Evolutionary conservation across 2,113 vertebrate genomes (phyloP), one percentile per base, ranked within the genome.

Genomic region (Callipepla squamata): DNA sequence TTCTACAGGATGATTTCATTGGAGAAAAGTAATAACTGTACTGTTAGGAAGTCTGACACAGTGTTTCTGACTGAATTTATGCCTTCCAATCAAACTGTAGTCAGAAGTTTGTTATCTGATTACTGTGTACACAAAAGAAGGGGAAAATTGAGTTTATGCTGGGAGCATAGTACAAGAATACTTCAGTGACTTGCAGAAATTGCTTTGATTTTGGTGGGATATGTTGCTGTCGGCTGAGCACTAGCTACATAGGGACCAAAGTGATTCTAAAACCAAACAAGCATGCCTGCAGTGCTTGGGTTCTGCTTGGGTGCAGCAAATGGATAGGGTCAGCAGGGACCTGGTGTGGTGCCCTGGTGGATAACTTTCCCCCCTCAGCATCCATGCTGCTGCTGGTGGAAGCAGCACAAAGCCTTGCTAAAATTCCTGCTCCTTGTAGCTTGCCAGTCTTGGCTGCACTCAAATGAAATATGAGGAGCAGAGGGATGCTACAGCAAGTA

Each of bases 321-420:
- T 1, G 25, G 36, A 2, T 5, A 6, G 74, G 77, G n/a, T 30
- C 30, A 26, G 40, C 4, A 80, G 42, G n/a, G 40, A 25, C 7
- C 19, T 88, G 55, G 57, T 57, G 28, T 12, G 1, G 28, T 28
- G 77, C 47, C n/a, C 38, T 2, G 7, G 42, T 0, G 0, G 53
- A 32, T 38, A 34, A 62, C 69, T 21, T 50, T 69, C 65, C n/a
- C 50, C 25, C 26, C 26, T 28, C 28, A 38, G 68, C 72, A 50
- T 48, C 40, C 19, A 57, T 15, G 30, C 30, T 53, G 44, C 26
- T 21, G 30, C 36, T 17, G 19, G 21, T 32, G 38, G 8, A 32
- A n/a, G 50, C 25, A 65, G 30, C 50, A 69, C 67, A 80, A 78
- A 81, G 44, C 47, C 5, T 4, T 7, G 8, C 6, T 80, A 50